Evolutionary conservation across 2,888 invertebrate species (phyloP).

Genomic region (Eupithecia tripunctaria): DNA sequence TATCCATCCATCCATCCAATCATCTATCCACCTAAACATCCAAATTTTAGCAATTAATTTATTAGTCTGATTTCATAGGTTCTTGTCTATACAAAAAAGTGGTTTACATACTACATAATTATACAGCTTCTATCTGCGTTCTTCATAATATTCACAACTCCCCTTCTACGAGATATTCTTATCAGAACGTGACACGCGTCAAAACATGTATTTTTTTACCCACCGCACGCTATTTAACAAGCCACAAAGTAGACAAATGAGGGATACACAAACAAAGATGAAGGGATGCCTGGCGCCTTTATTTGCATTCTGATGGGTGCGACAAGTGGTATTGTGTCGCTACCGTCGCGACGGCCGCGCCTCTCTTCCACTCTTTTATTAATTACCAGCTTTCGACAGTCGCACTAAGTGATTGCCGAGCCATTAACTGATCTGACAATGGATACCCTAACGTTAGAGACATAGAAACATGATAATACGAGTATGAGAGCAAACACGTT

Average conservation of each 20-base stretch:
- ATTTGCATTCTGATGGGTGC: conserved; percentile 80
- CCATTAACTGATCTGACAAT: too few relatives aligned
- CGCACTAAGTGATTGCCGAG: conserved; percentile 54
- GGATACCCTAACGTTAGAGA: too few relatives aligned
- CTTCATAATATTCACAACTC: conserved; percentile 7
- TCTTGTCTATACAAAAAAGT: background rate
- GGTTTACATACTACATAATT: too few relatives aligned
- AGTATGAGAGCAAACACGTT: background rate
- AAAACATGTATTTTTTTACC: conserved; percentile 31
- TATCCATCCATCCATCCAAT: too few relatives aligned
- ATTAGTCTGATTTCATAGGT: too few relatives aligned
- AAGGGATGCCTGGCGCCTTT: conserved; percentile 65
- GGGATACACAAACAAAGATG: conserved; percentile 65
- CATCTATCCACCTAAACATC: too few relatives aligned
- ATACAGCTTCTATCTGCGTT: background rate
- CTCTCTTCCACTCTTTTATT: conserved; percentile 51
- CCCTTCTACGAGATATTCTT: conserved; percentile 20
- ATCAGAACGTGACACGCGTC: conserved; percentile 40
- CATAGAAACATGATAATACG: background rate
- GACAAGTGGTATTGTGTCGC: conserved; percentile 69
- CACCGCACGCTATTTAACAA: conserved; percentile 49
- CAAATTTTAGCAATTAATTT: too few relatives aligned
- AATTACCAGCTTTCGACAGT: conserved; percentile 63
- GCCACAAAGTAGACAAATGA: conserved; percentile 73
- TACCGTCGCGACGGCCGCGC: conserved; percentile 46